phyloP scores from a whole-genome alignment of 2,797 vertebrate genomes.

The Hypotaenidia okinawae region DNA sequence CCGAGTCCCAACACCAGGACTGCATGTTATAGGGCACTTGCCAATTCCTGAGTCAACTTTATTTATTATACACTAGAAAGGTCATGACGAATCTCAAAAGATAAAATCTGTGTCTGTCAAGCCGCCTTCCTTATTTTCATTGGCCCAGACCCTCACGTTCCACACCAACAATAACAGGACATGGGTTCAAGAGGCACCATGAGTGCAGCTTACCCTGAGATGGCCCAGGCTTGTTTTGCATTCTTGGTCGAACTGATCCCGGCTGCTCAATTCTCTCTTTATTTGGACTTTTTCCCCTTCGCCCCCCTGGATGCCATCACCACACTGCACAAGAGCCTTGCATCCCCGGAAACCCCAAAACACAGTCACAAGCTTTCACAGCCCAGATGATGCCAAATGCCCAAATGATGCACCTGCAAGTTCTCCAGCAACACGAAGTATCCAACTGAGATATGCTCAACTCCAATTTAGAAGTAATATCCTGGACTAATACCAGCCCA shows the following conservation, averaged over 20 bases:
- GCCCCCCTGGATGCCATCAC: not conserved
- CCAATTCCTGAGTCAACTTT: slow-evolving; percentile 70
- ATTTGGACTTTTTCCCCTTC: not conserved
- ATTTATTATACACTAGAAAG: slow-evolving; percentile 64
- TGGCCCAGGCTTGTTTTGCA: slow-evolving; percentile 54
- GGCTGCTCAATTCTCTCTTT: slow-evolving; percentile 29
- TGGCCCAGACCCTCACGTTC: slow-evolving; percentile 56
- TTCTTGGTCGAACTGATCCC: slow-evolving; percentile 24
- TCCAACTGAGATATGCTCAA: not conserved
- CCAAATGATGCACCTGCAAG: not conserved
- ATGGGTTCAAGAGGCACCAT: slow-evolving; percentile 66
- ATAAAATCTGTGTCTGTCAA: slow-evolving; percentile 74
- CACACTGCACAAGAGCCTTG: not conserved
- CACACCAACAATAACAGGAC: slow-evolving; percentile 73
- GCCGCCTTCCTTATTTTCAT: slow-evolving; percentile 73
- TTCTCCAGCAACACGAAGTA: not conserved
- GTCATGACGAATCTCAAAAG: slow-evolving; percentile 65
- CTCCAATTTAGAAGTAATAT: not conserved
- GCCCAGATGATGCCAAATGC: not conserved
- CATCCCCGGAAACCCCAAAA: not conserved
- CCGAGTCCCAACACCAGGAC: slow-evolving; percentile 61
- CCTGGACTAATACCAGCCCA: not conserved
- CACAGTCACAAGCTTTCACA: not conserved
- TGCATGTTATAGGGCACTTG: slow-evolving; percentile 66
- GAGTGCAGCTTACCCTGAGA: slow-evolving; percentile 58